Base-by-base conservation (phyloP, 2,113 vertebrate species). In the Bujurquina vittata region DNA sequence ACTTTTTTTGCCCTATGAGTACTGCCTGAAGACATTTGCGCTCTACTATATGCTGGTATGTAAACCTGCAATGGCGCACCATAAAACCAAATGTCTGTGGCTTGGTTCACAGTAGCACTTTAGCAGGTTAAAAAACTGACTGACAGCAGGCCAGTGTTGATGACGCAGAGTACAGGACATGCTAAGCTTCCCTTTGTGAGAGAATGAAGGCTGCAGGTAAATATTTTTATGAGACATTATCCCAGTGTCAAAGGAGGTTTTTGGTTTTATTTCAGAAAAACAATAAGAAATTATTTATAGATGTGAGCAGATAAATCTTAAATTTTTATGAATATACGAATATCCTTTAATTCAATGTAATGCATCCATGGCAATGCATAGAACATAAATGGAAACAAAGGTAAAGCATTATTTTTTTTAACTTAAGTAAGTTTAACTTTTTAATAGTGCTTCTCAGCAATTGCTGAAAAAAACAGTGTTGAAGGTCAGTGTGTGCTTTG, bases 401-500 rank as follows among this genome's bases (percentile, higher is more conserved):
- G 4, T 67, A 58, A 61, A 12, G 59, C 46, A 31, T 26, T 49
- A 29, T 86, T 26, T 4, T 26, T 4, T 17, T 10, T 26, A 26
- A 26, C 26, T 26, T 56, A 31, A 31, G 22, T 23, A 62, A 37
- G 10, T 73, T 52, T 23, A 57, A 57, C 55, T 57, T 23, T 72
- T 69, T 69, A 52, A 72, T 72, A 52, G 26, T 72, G 18, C 22
- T 37, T 63, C 22, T 75, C 60, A 63, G 20, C 31, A 49, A 75
- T 22, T 87, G 75, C 58, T 56, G 33, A 37, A 75, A 55, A 69
- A 52, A 26, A 37, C 26, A 15, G 33, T 79, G 80, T 75, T 78
- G 46, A 55, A 65, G 67, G 55, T 75, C 56, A 80, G 29, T 40
- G 26, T 69, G 26, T 67, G 52, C 17, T 59, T 40, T 83, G 35